These are phyloP conservation scores for Protonibea diacanthus DNA, from an alignment of 2,797 vertebrate genomes.

Conservation along the genomic window DNA sequence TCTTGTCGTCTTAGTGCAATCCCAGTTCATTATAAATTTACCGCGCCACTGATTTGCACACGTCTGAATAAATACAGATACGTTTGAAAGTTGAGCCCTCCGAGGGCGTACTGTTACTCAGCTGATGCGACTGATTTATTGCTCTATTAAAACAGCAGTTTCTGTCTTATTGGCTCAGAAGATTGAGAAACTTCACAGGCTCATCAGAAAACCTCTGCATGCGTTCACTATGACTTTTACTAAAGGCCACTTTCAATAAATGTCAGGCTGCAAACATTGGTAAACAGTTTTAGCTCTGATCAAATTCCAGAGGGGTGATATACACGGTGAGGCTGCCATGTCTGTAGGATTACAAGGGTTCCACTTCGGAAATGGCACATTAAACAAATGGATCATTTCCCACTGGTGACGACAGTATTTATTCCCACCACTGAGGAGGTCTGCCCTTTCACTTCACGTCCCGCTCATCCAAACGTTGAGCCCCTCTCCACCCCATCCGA, in stretches of 20 bases:
- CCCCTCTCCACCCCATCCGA: not conserved
- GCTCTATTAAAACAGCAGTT: slow-evolving; percentile 45
- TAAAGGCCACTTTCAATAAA: slow-evolving; percentile 88
- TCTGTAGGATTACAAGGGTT: slow-evolving; percentile 71
- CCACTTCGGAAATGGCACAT: slow-evolving; percentile 77
- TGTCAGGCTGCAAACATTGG: slow-evolving; percentile 83
- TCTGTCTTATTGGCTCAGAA: slow-evolving; percentile 52
- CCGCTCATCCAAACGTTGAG: slow-evolving; percentile 57
- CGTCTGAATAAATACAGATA: slow-evolving; percentile 28
- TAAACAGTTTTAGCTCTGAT: slow-evolving; percentile 85
- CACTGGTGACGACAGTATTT: slow-evolving; percentile 73
- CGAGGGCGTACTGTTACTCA: slow-evolving; percentile 10
- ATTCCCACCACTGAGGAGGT: slow-evolving; percentile 67
- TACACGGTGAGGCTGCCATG: slow-evolving; percentile 67
- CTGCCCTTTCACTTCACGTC: slow-evolving; percentile 77
- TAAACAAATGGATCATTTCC: slow-evolving; percentile 82
- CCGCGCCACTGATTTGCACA: slow-evolving; percentile 5
- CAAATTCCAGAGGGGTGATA: slow-evolving; percentile 79
- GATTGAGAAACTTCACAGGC: slow-evolving; percentile 67
- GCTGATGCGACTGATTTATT: slow-evolving; percentile 58
- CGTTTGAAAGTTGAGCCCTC: slow-evolving; percentile 25
- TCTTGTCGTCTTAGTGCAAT: not conserved
- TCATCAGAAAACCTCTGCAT: slow-evolving; percentile 83
- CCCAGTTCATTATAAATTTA: slow-evolving; percentile 18
- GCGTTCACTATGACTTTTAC: slow-evolving; percentile 84